These are phyloP conservation scores for Phymastichus coffea DNA, from an alignment of 1,140 invertebrate genomes.

Conservation along the genomic window DNA sequence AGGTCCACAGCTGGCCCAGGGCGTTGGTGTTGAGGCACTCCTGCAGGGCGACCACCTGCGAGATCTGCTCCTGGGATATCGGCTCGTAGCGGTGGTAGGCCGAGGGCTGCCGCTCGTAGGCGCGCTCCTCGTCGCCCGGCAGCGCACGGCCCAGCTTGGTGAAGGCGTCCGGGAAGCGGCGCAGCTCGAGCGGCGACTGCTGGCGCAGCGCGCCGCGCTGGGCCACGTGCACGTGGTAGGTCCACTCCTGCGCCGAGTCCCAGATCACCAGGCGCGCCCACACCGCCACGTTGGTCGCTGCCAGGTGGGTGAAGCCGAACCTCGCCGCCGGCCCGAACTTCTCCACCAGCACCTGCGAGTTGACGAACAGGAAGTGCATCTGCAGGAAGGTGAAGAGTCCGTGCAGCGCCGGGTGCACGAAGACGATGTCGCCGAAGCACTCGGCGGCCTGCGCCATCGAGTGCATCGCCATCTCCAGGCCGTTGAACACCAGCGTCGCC, in stretches of 20 bases:
- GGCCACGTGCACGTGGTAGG: slow-evolving; percentile 57
- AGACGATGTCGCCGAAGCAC: slow-evolving; percentile 62
- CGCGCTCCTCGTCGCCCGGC: not conserved
- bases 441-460: slow-evolving; percentile 60
- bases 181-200: slow-evolving; percentile 52
- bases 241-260: slow-evolving; percentile 62
- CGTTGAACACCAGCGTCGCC: slow-evolving; percentile 67
- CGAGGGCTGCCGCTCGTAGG: slow-evolving; percentile 6
- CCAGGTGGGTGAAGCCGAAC: slow-evolving; percentile 64
- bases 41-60: slow-evolving; percentile 60
- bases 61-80: slow-evolving; percentile 53
- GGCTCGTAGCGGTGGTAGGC: slow-evolving; percentile 35
- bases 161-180: slow-evolving; percentile 52
- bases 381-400: slow-evolving; percentile 71
- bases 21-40: slow-evolving; percentile 63
- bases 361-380: slow-evolving; percentile 72
- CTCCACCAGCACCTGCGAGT: slow-evolving; percentile 66
- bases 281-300: slow-evolving; percentile 63
- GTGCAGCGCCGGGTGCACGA: slow-evolving; percentile 66
- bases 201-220: slow-evolving; percentile 39
- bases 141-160: too few relatives aligned
- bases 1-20: slow-evolving; percentile 62
- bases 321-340: slow-evolving; percentile 59
- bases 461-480: slow-evolving; percentile 66
- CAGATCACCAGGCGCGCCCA: slow-evolving; percentile 65